Evolutionary conservation across 2,113 vertebrate species (phyloP), one percentile per base, ranked within the genome.

Genomic region (Phyllostomus hastatus): DNA sequence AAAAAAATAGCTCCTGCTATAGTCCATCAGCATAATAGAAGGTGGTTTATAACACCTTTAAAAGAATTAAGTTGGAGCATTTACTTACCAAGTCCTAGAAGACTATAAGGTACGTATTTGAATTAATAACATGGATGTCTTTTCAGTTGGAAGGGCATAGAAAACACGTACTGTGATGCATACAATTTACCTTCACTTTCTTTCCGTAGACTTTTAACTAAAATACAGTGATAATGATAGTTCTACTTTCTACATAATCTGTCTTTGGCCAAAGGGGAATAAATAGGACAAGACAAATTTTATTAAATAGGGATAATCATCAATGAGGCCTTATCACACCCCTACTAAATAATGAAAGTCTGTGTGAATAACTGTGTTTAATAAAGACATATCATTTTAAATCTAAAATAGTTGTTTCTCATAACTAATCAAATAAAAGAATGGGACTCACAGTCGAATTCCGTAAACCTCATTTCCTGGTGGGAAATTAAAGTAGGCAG

Each of bases 1-100:
- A 98, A 95, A 97, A 97, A 98, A 98, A 93, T 95, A 96, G 9
- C 81, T 92, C 97, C 96, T 94, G 96, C 70, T 83, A 88, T 96
- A 97, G 80, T 48, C 54, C 76, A 98, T 87, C 81, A 97, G 81
- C 84, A 97, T 97, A 96, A 41, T 61, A 41, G 4, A 78, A 94
- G 5, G 16, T 61, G 85, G 88, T 97, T 96, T 98, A 96, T 94
- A 97, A 93, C 41, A 69, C 54, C 95, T 90, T 98, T 96, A 59
- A 88, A 96, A 97, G 54, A 75, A 94, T 93, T 92, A 89, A 61
- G 46, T 95, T 96, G 85, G 15, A 96, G 81, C 26, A 95, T 89
- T 69, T 88, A 85, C 84, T 95, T 73, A 93, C 52, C 16, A 94
- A 95, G 12, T 35, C 52, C 76, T 84, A 15, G 31, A 94, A 66